Evolutionary conservation across 2,113 vertebrate species (phyloP).

Genomic region (Vimba vimba): DNA sequence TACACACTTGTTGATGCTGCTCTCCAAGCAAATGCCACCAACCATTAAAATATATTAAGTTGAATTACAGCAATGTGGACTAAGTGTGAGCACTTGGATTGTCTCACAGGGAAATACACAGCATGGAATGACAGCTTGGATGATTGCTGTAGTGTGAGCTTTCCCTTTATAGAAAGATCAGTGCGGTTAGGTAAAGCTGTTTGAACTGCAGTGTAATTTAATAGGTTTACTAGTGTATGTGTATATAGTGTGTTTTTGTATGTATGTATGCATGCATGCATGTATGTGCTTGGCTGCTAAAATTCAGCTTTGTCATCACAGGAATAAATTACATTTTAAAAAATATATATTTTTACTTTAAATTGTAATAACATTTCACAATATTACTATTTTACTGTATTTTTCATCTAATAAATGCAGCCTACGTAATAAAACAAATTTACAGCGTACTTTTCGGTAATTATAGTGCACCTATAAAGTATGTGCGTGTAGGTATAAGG

Average conservation of each 20-base stretch:
- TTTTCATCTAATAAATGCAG: neutral
- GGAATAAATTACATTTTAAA: neutral
- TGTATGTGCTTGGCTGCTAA: too few species aligned
- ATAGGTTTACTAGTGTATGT: neutral
- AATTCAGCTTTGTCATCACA: neutral
- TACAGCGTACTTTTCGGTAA: too few species aligned
- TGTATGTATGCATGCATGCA: neutral
- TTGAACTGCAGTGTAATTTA: neutral
- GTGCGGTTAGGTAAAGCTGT: neutral
- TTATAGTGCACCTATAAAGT: too few species aligned
- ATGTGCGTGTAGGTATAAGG: too few species aligned
- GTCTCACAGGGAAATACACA: conserved; percentile 53
- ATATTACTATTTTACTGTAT: neutral
- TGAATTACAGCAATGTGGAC: conserved; percentile 84
- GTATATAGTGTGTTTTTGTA: neutral
- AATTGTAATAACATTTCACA: neutral
- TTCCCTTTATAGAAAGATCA: neutral
- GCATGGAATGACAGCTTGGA: conserved; percentile 32
- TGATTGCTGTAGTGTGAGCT: neutral
- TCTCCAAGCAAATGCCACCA: conserved; percentile 95
- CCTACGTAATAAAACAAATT: too few species aligned
- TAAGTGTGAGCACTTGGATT: conserved; percentile 73
- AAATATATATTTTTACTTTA: neutral
- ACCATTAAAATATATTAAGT: conserved; percentile 92
- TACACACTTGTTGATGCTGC: conserved; percentile 97